Percentiles rank a stretch among this genome's conserved stretches.
Evolutionary conservation across 1,140 invertebrate species (phyloP).

Genomic region (Magallana angulata): DNA sequence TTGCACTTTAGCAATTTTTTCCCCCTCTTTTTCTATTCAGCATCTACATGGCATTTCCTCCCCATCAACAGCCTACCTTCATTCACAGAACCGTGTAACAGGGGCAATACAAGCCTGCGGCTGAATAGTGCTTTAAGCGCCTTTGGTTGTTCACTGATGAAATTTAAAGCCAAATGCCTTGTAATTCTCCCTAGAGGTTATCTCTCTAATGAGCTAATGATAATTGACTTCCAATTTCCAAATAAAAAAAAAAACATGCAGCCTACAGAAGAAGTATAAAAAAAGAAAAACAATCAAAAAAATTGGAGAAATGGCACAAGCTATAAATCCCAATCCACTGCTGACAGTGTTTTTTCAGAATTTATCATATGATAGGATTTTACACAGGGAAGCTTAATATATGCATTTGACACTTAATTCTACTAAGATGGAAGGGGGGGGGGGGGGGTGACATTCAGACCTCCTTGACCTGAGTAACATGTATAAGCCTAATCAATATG

Average conservation of each 20-base stretch:
- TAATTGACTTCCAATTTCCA: conserved; percentile 30
- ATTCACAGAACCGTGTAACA: conserved; percentile 25
- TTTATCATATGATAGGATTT: not conserved
- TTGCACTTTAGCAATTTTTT: not conserved
- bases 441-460: not conserved
- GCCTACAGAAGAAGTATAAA: not conserved
- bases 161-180: conserved; percentile 38
- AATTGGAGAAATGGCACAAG: not conserved
- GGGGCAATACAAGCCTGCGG: not conserved
- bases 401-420: too few relatives aligned
- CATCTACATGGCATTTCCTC: conserved; percentile 1
- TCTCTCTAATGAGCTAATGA: conserved; percentile 35
- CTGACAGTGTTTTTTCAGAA: not conserved
- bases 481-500: not conserved
- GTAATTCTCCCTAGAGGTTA: conserved; percentile 30
- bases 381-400: not conserved
- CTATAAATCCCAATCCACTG: not conserved
- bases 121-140: not conserved
- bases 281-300: conserved; percentile 9
- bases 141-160: conserved; percentile 24
- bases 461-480: not conserved
- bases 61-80: not conserved
- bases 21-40: not conserved
- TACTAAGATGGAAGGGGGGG: too few relatives aligned
- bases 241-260: not conserved